Conservation (phyloP, 2,888 invertebrate genomes). For the Eupeodes luniger region DNA sequence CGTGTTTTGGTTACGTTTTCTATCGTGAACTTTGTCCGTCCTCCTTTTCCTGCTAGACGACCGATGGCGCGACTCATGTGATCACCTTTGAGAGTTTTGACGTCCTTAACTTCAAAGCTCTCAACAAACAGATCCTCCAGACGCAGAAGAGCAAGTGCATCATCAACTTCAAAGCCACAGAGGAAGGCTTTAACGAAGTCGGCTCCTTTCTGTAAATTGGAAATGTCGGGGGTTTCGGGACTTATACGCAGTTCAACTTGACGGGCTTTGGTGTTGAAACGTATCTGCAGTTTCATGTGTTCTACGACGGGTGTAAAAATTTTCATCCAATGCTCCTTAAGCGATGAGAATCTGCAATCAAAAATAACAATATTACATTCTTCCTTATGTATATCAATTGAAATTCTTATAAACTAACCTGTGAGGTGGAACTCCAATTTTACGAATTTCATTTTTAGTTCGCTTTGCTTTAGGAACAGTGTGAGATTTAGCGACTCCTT, state of each 20-base stretch:
- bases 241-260: slow-evolving; percentile 86
- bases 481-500: slow-evolving; percentile 84
- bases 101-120: slow-evolving; percentile 98
- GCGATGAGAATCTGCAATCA: slow-evolving; percentile 90
- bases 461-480: slow-evolving; percentile 84
- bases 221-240: slow-evolving; percentile 89
- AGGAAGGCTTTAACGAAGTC: slow-evolving; percentile 99
- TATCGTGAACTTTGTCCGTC: slow-evolving; percentile 98
- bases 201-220: slow-evolving; percentile 97
- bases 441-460: slow-evolving; percentile 87
- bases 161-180: slow-evolving; percentile 98
- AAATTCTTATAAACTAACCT: slow-evolving; percentile 84
- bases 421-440: slow-evolving; percentile 96
- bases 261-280: slow-evolving; percentile 95
- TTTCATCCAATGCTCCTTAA: slow-evolving; percentile 98
- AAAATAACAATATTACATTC: too few relatives aligned
- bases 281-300: slow-evolving; percentile 95
- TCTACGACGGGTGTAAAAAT: slow-evolving; percentile 98
- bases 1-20: slow-evolving; percentile 99
- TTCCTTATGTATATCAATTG: too few relatives aligned
- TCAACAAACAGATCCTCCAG: slow-evolving; percentile 98
- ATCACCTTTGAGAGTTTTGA: slow-evolving; percentile 97
- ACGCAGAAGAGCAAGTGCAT: slow-evolving; percentile 96
- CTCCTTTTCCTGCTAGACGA: slow-evolving; percentile 98
- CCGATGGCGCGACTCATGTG: slow-evolving; percentile 97